phyloP scores from a whole-genome alignment of 1,140 invertebrate species.

The Caenorhabditis brenneri region DNA sequence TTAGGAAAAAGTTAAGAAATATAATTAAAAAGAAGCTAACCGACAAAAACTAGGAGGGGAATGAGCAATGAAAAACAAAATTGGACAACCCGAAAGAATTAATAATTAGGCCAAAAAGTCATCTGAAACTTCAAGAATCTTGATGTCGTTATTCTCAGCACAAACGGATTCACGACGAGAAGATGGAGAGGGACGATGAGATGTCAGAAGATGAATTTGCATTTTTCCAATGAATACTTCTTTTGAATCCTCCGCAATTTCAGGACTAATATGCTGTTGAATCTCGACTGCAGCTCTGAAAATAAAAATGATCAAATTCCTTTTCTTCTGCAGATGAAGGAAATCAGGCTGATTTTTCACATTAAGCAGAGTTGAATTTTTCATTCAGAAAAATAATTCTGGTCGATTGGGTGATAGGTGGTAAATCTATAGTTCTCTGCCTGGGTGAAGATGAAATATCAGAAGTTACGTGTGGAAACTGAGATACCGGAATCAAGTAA shows the following conservation, averaged over 20 bases:
- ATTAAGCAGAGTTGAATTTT: no score
- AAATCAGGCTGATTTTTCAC: no score
- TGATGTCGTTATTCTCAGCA: conserved; percentile 24
- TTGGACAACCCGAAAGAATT: not conserved
- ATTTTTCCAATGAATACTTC: conserved; percentile 34
- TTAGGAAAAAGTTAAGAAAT: not conserved
- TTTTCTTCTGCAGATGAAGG: no score
- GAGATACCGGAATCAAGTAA: no score
- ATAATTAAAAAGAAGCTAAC: not conserved
- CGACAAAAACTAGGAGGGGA: not conserved
- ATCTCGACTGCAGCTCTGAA: conserved; percentile 32
- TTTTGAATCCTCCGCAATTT: not conserved
- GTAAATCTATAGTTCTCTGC: no score
- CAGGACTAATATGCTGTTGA: conserved; percentile 27
- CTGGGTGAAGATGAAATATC: no score
- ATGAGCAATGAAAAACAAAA: not conserved
- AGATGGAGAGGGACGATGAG: not conserved
- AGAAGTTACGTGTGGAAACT: no score
- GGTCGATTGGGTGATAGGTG: no score
- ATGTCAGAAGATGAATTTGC: conserved; percentile 23
- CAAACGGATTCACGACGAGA: conserved; percentile 26
- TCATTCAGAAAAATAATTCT: no score
- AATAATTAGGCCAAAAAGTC: conserved; percentile 17
- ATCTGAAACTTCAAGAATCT: conserved; percentile 11
- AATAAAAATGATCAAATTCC: no score